These are phyloP conservation scores for Numenius phaeopus DNA, from an alignment of 2,797 vertebrate genomes.

Conservation along the genomic window DNA sequence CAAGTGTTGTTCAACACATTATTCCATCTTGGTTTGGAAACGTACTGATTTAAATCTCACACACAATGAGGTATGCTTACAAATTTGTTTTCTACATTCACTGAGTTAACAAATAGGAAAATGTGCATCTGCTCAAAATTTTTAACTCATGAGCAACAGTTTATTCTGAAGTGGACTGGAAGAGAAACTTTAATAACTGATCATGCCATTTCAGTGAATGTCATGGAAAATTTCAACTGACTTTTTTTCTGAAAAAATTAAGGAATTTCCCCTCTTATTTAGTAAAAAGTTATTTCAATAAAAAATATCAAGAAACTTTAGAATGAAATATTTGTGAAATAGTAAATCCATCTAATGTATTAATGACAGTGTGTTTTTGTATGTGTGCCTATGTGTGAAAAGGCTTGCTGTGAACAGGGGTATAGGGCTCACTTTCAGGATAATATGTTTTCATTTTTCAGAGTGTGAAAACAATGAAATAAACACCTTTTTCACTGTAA, in stretches of 20 bases:
- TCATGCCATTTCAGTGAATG: background rate
- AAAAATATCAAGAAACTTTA: background rate
- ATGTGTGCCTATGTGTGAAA: background rate
- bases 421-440: background rate
- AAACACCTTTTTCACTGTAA: slow-evolving; percentile 5
- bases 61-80: background rate
- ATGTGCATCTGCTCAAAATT: background rate
- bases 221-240: background rate
- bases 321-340: background rate
- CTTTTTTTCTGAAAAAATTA: background rate
- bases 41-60: background rate
- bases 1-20: background rate
- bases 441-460: slow-evolving; percentile 7
- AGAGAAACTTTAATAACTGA: background rate
- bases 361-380: background rate
- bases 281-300: background rate
- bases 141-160: background rate
- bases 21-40: background rate
- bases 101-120: background rate
- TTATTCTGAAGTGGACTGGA: background rate
- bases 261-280: background rate
- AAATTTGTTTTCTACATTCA: background rate
- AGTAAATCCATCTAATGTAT: background rate
- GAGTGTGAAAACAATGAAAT: slow-evolving; percentile 34
- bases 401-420: background rate